A percentile compares a stretch with the other conserved stretches of the same genome.
Evolutionary conservation across 2,113 vertebrate genomes (phyloP).

Genomic region (Tetraodon nigroviridis): DNA sequence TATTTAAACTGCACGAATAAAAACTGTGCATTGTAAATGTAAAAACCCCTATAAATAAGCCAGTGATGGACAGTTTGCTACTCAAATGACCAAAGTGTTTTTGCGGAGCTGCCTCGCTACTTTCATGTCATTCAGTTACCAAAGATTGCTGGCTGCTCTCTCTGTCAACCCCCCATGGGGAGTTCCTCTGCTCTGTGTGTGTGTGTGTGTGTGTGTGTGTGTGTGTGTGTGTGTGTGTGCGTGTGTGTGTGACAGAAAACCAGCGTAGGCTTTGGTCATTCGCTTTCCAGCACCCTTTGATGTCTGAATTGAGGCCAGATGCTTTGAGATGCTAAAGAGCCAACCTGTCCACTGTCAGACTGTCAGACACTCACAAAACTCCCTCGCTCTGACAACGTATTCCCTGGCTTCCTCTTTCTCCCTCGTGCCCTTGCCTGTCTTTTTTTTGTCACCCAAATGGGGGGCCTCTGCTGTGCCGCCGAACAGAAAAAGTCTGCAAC

Average conservation of each 20-base stretch:
- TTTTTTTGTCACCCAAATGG: slow-evolving; percentile 29
- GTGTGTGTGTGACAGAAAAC: slow-evolving; percentile 12
- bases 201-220: slow-evolving; percentile 6
- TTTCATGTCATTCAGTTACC: slow-evolving; percentile 39
- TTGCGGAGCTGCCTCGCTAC: slow-evolving; percentile 22
- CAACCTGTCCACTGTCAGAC: slow-evolving; percentile 49
- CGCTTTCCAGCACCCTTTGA: slow-evolving; percentile 33
- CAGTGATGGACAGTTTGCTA: slow-evolving; percentile 48
- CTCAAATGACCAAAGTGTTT: slow-evolving; percentile 41
- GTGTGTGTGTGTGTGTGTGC: slow-evolving; percentile 8
- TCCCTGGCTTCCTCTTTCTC: slow-evolving; percentile 27
- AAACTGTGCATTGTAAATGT: slow-evolving; percentile 1
- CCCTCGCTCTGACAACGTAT: slow-evolving; percentile 40
- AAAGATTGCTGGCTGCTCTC: slow-evolving; percentile 47
- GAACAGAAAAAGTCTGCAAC: slow-evolving; percentile 65
- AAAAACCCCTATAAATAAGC: slow-evolving; percentile 16
- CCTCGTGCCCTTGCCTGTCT: slow-evolving; percentile 36
- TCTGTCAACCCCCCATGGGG: slow-evolving; percentile 37
- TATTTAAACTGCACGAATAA: not conserved
- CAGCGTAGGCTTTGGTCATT: slow-evolving; percentile 19
- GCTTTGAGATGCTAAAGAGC: slow-evolving; percentile 73
- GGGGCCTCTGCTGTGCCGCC: slow-evolving; percentile 30
- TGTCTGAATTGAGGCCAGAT: slow-evolving; percentile 64
- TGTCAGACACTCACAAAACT: slow-evolving; percentile 30
- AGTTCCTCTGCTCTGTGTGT: slow-evolving; percentile 19